Evolutionary conservation across 2,888 invertebrate genomes (phyloP).

Genomic region (Prostheceraeus crozeri): DNA sequence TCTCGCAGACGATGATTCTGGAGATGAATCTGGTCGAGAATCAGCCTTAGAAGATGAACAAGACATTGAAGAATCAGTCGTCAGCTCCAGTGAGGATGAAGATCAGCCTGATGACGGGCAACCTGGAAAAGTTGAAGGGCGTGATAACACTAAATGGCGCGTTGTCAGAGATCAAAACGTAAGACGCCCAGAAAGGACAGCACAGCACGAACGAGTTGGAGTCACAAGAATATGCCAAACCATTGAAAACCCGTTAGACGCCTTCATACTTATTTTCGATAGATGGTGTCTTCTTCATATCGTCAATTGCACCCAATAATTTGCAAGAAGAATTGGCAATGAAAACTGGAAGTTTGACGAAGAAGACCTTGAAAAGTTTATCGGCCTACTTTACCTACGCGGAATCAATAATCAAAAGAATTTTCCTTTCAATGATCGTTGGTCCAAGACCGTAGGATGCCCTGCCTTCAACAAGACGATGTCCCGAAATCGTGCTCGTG

Average conservation of each 20-base stretch:
- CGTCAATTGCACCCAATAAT: slow-evolving; percentile 17
- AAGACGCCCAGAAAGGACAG: slow-evolving; percentile 1
- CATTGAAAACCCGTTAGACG: slow-evolving; percentile 20
- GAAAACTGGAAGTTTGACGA: slow-evolving; percentile 20
- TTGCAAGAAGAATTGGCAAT: slow-evolving; percentile 12
- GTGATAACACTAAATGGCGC: slow-evolving; percentile 18
- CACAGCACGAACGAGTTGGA: slow-evolving; percentile 7
- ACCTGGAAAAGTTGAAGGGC: slow-evolving; percentile 21
- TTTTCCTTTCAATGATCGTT: slow-evolving; percentile 22
- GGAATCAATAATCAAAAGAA: slow-evolving; percentile 22
- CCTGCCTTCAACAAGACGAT: slow-evolving; percentile 13
- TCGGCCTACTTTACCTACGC: slow-evolving; percentile 18
- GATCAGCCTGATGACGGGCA: slow-evolving; percentile 21
- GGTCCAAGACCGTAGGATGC: slow-evolving; percentile 17
- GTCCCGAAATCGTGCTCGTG: slow-evolving; percentile 28
- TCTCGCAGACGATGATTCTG: slow-evolving; percentile 13
- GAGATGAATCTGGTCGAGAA: slow-evolving; percentile 14
- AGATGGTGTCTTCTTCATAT: slow-evolving; percentile 15
- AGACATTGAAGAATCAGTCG: slow-evolving; percentile 19
- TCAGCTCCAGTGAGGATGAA: slow-evolving; percentile 23
- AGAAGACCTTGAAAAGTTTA: slow-evolving; percentile 24
- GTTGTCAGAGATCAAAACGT: slow-evolving; percentile 14
- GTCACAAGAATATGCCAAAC: slow-evolving; percentile 24
- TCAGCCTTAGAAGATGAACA: slow-evolving; percentile 19
- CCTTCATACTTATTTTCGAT: slow-evolving; percentile 17